Evolutionary conservation across 2,888 invertebrate genomes (phyloP).

Genomic region (Malthinus flaveolus): DNA sequence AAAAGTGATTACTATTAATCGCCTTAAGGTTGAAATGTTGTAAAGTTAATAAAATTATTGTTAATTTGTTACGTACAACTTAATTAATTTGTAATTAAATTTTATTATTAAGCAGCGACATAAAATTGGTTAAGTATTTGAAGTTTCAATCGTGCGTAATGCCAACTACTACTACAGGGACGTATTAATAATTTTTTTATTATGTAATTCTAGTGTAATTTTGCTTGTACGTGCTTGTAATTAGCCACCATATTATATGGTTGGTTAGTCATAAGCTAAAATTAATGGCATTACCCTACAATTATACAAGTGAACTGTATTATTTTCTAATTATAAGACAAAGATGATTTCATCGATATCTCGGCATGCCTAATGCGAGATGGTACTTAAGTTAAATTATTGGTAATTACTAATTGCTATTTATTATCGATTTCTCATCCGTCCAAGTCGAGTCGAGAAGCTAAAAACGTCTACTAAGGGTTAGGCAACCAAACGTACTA

Average conservation of each 20-base stretch:
- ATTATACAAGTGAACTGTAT: constrained; percentile 17
- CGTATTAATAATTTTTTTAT: no score
- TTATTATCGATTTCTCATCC: no score
- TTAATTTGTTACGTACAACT: constrained; percentile 16
- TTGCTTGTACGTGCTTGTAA: constrained; percentile 19
- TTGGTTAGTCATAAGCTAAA: constrained; percentile 1
- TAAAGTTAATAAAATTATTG: constrained; percentile 25
- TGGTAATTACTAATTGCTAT: no score
- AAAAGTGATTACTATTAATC: not conserved
- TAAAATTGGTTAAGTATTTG: no score
- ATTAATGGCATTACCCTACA: constrained; percentile 7
- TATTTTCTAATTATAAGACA: constrained; percentile 17
- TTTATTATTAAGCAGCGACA: constrained; percentile 18
- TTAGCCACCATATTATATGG: constrained; percentile 5
- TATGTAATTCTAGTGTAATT: no score
- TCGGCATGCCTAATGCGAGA: no score
- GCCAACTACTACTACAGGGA: no score
- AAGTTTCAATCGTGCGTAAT: no score
- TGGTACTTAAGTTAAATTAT: no score
- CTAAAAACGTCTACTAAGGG: no score
- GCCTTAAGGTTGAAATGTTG: not conserved
- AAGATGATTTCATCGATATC: constrained; percentile 15
- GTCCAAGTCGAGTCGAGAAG: no score
- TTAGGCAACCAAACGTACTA: no score
- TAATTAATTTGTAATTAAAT: constrained; percentile 22